Evolutionary conservation across 2,888 invertebrate species (phyloP).

Genomic region (Dolichomitus sp.): DNA sequence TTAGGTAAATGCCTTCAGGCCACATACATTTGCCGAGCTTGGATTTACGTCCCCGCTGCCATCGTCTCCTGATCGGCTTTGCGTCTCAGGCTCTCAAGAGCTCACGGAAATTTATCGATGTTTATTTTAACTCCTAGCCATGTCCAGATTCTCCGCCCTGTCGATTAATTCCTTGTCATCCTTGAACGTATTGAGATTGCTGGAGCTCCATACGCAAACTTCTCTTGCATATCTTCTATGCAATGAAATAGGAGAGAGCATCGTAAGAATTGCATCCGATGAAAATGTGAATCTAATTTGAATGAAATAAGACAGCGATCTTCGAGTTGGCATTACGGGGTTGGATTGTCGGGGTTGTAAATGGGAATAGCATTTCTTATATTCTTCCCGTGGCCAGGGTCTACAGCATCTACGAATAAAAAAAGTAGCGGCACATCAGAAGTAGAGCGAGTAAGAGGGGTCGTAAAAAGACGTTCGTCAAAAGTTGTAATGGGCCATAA

Average conservation of each 20-base stretch:
- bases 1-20: slow-evolving; percentile 36
- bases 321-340: slow-evolving; percentile 3
- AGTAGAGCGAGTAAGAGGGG: neutral
- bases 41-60: slow-evolving; percentile 6
- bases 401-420: neutral
- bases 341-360: slow-evolving; percentile 9
- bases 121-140: slow-evolving; percentile 5
- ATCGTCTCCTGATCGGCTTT: slow-evolving; percentile 2
- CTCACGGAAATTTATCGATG: neutral
- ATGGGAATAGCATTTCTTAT: slow-evolving; percentile 1
- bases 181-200: neutral
- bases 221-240: neutral
- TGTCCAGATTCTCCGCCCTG: neutral
- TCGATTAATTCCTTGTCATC: neutral
- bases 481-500: slow-evolving; percentile 22
- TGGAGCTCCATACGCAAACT: neutral
- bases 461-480: slow-evolving; percentile 1
- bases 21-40: slow-evolving; percentile 14
- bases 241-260: neutral
- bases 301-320: neutral
- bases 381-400: neutral
- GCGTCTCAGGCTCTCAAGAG: neutral
- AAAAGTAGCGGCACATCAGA: neutral
- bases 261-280: neutral
- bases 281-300: neutral